Conservation (phyloP, 1,140 invertebrate genomes). For the Atta cephalotes region DNA sequence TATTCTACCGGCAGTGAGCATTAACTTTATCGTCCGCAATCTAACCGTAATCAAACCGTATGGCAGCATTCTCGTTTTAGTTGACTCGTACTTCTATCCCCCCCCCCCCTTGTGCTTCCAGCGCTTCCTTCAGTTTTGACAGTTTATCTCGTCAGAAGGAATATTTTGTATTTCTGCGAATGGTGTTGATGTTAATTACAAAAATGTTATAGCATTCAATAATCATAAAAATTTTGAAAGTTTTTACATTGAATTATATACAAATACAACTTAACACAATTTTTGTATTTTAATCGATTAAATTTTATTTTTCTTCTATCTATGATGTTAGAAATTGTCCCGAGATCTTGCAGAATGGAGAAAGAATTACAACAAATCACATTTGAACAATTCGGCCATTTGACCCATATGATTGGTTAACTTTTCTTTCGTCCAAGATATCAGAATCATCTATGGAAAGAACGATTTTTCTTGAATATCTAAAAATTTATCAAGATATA, state of each 20-base stretch:
- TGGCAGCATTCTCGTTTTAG: conserved; percentile 80
- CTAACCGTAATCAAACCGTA: conserved; percentile 81
- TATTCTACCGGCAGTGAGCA: conserved; percentile 39
- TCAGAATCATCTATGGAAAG: no score
- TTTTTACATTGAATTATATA: background rate
- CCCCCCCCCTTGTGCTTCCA: conserved; percentile 78
- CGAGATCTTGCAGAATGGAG: no score
- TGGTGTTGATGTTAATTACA: background rate
- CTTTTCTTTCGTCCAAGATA: no score
- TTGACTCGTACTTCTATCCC: conserved; percentile 82
- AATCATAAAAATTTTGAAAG: background rate
- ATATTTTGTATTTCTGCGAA: conserved; percentile 80
- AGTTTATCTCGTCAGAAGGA: conserved; percentile 81
- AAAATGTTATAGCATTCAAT: background rate
- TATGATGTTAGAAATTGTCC: no score
- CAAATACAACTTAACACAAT: background rate
- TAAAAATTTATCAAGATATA: no score
- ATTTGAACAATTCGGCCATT: no score
- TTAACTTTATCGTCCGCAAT: conserved; percentile 70
- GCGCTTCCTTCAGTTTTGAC: conserved; percentile 80
- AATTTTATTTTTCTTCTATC: background rate
- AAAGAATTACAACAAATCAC: no score
- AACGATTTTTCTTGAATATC: no score
- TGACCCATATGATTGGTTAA: no score
- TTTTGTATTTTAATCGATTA: background rate